Base-by-base conservation (phyloP, 2,888 invertebrate genomes). In the Rhamphomyia laevipes region DNA sequence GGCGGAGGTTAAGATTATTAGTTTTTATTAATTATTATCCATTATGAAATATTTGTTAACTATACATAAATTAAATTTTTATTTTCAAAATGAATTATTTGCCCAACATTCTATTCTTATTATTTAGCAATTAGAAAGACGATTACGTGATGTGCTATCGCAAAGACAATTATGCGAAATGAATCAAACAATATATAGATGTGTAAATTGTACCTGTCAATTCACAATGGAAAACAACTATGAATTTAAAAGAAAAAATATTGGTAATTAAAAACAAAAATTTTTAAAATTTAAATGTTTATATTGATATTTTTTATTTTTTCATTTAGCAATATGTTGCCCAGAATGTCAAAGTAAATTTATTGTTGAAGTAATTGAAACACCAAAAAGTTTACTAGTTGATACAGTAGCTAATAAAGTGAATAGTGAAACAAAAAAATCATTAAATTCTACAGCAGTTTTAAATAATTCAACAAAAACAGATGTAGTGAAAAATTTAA, bases 191-290 rank as follows among this genome's bases (percentile, higher is more conserved):
- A 61, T 73, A 4, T 77, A 73, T 59, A 69, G 70, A 54, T 83
- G 83, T 60, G 74, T 82, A 61, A 81, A 78, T 61, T 83, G 83
- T 57, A 73, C 74, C 4, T 72, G 76, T 11, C 73, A 77, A 54
- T 82, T 82, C 63, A 75, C 74, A 2, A 71, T 72, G 50, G 77
- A 78, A 55, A 65, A 57, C 18, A 63, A 60, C 10, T 62, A 60
- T 35, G 53, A 55, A 30, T 54, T 54, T 13, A 58, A 58, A 12
- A 56, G 51, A 45, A 38, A 40, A 38, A 61, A 57, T 45, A 51
- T 50, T 17, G 63, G 69, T 67, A 57, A 49, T 46, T 46, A 30
- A 11, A 17, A 17, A 13, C 18, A 17, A 17, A 15, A 43, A 42
- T 27, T 9, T 41, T 15, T 43, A 30, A 43, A 17, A 13, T n/a